phyloP scores from a whole-genome alignment of 2,797 vertebrate genomes.

The Bovichtus diacanthus region DNA sequence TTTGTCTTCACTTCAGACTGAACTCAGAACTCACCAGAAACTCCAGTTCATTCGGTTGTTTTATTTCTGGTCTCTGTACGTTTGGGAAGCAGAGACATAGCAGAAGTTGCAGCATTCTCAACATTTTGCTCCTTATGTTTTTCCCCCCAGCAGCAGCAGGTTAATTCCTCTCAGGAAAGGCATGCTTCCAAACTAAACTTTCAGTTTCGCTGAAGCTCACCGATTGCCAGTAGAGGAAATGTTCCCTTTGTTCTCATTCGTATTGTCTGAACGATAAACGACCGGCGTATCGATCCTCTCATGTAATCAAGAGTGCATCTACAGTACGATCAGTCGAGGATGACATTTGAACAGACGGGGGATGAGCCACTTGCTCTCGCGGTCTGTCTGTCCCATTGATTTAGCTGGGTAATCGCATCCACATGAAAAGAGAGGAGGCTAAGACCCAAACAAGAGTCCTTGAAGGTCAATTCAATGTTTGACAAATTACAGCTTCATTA shows the following conservation, averaged over 20 bases:
- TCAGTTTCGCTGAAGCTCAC: background rate
- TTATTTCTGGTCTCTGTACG: too few relatives aligned
- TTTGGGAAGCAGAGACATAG: background rate
- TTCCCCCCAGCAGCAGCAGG: slow-evolving; percentile 1
- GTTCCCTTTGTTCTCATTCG: slow-evolving; percentile 31
- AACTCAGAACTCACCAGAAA: background rate
- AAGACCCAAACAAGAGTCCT: slow-evolving; percentile 31
- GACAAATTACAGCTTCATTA: slow-evolving; percentile 47
- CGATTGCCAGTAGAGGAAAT: background rate
- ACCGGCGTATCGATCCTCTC: slow-evolving; percentile 58
- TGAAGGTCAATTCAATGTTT: slow-evolving; percentile 22
- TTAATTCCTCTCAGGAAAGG: slow-evolving; percentile 9
- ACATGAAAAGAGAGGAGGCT: slow-evolving; percentile 21
- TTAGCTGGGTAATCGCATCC: slow-evolving; percentile 45
- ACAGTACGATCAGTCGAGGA: slow-evolving; percentile 32
- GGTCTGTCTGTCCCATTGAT: slow-evolving; percentile 61
- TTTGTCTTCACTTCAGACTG: background rate
- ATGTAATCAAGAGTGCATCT: slow-evolving; percentile 68
- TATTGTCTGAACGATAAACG: slow-evolving; percentile 51
- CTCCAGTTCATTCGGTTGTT: too few relatives aligned
- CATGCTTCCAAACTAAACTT: slow-evolving; percentile 13
- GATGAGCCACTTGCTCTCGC: slow-evolving; percentile 52
- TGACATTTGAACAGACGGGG: slow-evolving; percentile 66
- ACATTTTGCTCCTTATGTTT: background rate
- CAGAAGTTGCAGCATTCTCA: background rate